Conservation (phyloP, 2,888 invertebrate species). For the Acanthosepion pharaonis region DNA sequence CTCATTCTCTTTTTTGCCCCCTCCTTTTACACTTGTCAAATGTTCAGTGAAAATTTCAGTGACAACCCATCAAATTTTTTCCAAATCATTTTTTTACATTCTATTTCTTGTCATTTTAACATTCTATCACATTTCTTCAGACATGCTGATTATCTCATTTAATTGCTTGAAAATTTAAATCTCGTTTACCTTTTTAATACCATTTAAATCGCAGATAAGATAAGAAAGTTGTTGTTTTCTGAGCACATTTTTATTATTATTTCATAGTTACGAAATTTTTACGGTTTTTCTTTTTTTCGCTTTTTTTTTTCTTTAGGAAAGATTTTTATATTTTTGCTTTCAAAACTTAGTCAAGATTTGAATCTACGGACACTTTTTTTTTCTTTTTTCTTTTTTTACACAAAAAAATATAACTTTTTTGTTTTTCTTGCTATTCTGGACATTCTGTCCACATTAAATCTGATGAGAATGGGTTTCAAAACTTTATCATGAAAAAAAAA, state of each 20-base stretch:
- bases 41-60: neutral
- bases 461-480: neutral
- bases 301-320: too few relatives aligned
- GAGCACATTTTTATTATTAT: too few relatives aligned
- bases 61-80: neutral
- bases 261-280: too few relatives aligned
- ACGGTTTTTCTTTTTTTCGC: too few relatives aligned
- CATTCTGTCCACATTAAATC: neutral
- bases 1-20: neutral
- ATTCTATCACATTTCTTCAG: neutral
- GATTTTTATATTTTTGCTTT: too few relatives aligned
- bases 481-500: neutral
- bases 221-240: too few relatives aligned
- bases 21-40: neutral
- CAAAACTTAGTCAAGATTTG: too few relatives aligned
- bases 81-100: neutral
- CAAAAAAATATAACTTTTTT: neutral
- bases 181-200: neutral
- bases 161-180: slow-evolving; percentile 13
- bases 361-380: too few relatives aligned
- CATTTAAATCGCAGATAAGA: neutral
- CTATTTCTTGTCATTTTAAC: neutral
- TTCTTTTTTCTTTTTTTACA: too few relatives aligned
- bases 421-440: neutral
- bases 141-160: neutral